A percentile compares a stretch with the other conserved stretches of the same genome.
Conservation (phyloP, 2,113 vertebrate species). For the Osmerus mordax region DNA sequence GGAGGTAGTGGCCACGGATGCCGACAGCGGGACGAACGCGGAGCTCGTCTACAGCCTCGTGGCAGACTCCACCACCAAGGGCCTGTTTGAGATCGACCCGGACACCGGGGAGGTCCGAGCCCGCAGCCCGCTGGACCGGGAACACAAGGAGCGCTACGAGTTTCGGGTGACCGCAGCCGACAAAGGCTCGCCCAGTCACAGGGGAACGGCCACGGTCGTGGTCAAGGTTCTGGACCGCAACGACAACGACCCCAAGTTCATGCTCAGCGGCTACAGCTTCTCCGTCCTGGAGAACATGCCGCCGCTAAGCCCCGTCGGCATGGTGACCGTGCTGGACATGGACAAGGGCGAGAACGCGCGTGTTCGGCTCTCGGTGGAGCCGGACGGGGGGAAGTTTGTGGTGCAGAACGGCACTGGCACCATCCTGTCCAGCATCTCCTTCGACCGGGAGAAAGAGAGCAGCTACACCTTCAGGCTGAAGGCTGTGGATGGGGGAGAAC, state of each 20-base stretch:
- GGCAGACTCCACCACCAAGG: conserved; percentile 83
- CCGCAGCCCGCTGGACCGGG: conserved; percentile 87
- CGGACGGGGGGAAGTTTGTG: conserved; percentile 94
- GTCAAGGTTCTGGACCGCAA: conserved; percentile 94
- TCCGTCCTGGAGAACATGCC: conserved; percentile 99
- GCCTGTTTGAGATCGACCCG: conserved; percentile 88
- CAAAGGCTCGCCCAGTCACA: conserved; percentile 89
- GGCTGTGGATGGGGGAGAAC: conserved; percentile 88
- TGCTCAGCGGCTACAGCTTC: conserved; percentile 97
- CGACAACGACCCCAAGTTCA: conserved; percentile 98
- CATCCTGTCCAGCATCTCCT: conserved; percentile 95
- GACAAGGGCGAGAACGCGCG: conserved; percentile 93
- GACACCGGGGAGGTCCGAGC: conserved; percentile 89
- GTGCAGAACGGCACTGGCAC: conserved; percentile 98
- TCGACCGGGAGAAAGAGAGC: conserved; percentile 95
- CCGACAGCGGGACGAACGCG: conserved; percentile 92
- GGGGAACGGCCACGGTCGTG: conserved; percentile 90
- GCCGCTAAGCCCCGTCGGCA: conserved; percentile 91
- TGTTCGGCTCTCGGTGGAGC: conserved; percentile 90
- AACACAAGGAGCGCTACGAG: conserved; percentile 89
- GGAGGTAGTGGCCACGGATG: conserved; percentile 87
- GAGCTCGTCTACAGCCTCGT: conserved; percentile 88
- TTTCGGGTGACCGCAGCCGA: conserved; percentile 91
- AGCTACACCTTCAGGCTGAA: conserved; percentile 97
- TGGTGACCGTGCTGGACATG: conserved; percentile 95